Evolutionary conservation across 2,888 invertebrate species (phyloP).

Genomic region (Coenonympha glycerion): DNA sequence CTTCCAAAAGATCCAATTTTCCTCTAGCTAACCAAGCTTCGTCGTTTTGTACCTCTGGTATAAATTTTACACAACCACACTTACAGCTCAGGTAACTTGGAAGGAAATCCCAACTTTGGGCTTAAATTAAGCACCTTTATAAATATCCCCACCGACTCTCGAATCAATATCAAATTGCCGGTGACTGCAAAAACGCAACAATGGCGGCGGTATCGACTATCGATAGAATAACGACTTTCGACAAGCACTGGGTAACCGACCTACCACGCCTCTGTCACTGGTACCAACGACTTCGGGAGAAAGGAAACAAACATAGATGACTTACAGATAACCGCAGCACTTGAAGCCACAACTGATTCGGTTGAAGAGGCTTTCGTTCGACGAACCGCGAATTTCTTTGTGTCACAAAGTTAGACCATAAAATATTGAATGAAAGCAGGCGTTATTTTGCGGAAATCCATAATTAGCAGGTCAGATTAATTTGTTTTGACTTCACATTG

Average conservation of each 20-base stretch:
- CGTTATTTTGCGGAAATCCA: too few relatives aligned
- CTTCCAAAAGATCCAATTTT: too few relatives aligned
- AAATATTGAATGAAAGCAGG: too few relatives aligned
- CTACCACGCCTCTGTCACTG: conserved; percentile 10
- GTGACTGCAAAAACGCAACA: conserved; percentile 47
- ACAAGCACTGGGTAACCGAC: conserved; percentile 26
- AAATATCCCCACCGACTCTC: not conserved
- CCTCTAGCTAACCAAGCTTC: too few relatives aligned
- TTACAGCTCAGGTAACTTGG: too few relatives aligned
- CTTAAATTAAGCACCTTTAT: not conserved
- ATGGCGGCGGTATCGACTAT: conserved; percentile 47
- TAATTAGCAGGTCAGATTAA: too few relatives aligned
- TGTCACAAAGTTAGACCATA: too few relatives aligned
- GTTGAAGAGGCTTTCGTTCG: not conserved
- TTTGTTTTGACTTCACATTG: too few relatives aligned
- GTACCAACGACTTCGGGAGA: conserved; percentile 11
- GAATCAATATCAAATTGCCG: conserved; percentile 36
- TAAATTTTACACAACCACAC: too few relatives aligned
- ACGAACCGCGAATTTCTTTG: not conserved
- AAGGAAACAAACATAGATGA: conserved; percentile 18
- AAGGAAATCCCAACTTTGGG: too few relatives aligned
- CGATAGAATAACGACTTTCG: conserved; percentile 53
- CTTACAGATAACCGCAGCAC: conserved; percentile 5
- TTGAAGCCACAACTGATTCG: conserved; percentile 2
- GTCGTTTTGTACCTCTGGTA: too few relatives aligned